Evolutionary conservation across 2,113 vertebrate genomes (phyloP), one percentile per base, ranked within the genome.

Genomic region (Cebidichthys violaceus): DNA sequence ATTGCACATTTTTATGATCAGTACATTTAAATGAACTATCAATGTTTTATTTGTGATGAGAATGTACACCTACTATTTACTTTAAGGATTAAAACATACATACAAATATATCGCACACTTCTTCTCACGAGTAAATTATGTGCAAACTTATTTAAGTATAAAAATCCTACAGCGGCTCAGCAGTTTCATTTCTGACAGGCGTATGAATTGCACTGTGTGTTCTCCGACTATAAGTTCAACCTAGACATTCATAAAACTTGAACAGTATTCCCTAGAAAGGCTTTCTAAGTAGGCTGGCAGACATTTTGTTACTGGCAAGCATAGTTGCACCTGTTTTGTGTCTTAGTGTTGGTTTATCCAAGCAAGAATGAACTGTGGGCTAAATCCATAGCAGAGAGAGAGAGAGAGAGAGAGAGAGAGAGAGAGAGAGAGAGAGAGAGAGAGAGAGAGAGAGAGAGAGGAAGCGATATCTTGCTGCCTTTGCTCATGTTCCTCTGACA

Each of bases 251-350:
- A 75, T 70, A 85, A 75, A 69, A 80, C 62, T 29, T 76, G 35
- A 88, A 66, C 55, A 47, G 35, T 57, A 67, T 84, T 89, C 47
- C 37, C 60, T 6, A 57, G 52, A 81, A 77, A 79, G 35, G 17
- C 29, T 67, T 68, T 75, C 10, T 62, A 55, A 76, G 72, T 75
- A 84, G 57, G 39, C 62, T 82, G 81, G 75, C 61, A 82, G 79
- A 82, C 33, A 62, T 82, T 73, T 62, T 86, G 70, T 75, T 70
- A 27, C 81, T 86, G 73, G 79, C 39, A 72, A 75, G 76, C 66
- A 66, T n/a, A 77, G 75, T 75, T 89, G 70, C 88, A 87, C 75
- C 82, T 83, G 78, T 82, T 84, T 80, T 77, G 66, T 70, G 31
- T 64, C 52, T 81, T 47, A 52, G 60, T 52, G 31, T 77, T 76